Evolutionary conservation across 2,113 vertebrate genomes (phyloP).

Genomic region (Chloebia gouldiae): DNA sequence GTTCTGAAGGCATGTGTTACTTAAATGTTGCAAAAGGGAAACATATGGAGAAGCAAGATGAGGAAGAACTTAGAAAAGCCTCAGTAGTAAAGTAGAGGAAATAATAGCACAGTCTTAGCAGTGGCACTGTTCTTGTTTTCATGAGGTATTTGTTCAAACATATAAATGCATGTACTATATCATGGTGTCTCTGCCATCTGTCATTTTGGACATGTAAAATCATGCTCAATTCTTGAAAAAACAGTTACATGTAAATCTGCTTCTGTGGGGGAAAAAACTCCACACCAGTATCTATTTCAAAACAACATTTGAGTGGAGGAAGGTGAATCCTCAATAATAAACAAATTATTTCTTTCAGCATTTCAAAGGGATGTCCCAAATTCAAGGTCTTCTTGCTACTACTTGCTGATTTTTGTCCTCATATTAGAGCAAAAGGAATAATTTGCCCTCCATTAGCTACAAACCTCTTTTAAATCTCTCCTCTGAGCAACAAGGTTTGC

Average conservation of each 20-base stretch:
- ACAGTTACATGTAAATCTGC: background rate
- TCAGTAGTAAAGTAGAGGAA: background rate
- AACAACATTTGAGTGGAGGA: background rate
- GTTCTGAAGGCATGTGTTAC: background rate
- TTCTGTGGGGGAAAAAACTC: background rate
- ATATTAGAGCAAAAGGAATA: background rate
- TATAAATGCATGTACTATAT: background rate
- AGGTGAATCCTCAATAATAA: background rate
- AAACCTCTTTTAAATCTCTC: background rate
- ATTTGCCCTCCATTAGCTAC: background rate
- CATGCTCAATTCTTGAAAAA: background rate
- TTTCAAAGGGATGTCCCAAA: background rate
- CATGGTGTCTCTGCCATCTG: background rate
- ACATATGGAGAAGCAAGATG: background rate
- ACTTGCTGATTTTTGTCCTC: background rate
- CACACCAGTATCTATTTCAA: background rate
- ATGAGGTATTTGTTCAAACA: background rate
- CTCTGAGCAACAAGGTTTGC: background rate
- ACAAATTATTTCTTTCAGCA: background rate
- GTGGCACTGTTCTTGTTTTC: background rate
- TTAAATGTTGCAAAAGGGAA: background rate
- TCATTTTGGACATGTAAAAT: background rate
- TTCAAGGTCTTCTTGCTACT: background rate
- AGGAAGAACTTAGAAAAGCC: background rate
- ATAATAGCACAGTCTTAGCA: background rate